phyloP scores from a whole-genome alignment of 2,113 vertebrate species.

The Macquaria ambigua region DNA sequence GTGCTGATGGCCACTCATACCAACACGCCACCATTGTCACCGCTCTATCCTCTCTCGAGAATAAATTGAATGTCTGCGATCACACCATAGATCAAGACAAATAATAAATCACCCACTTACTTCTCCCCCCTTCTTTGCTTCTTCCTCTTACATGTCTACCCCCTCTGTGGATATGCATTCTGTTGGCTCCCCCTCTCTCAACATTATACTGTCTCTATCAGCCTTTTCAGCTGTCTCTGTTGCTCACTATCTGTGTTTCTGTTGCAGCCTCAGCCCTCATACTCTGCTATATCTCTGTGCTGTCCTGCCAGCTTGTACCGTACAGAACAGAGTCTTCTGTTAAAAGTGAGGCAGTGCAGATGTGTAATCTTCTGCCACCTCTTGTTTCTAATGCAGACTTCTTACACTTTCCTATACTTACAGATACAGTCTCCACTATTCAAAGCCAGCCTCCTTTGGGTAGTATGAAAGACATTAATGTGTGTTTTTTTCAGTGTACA shows the following conservation, averaged over 20 bases:
- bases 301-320: conserved; percentile 21
- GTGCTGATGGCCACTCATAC: conserved; percentile 57
- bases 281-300: conserved; percentile 40
- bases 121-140: conserved; percentile 8
- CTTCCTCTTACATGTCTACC: conserved; percentile 15
- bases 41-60: conserved; percentile 21
- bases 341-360: conserved; percentile 18
- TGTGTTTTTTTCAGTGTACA: neutral
- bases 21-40: conserved; percentile 35
- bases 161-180: conserved; percentile 50
- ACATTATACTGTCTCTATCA: conserved; percentile 65
- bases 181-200: conserved; percentile 16
- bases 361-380: conserved; percentile 36
- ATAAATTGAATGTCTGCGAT: conserved; percentile 74
- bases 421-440: conserved; percentile 16
- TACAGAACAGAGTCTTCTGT: conserved; percentile 7
- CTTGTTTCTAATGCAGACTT: conserved; percentile 26
- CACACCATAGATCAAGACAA: conserved; percentile 74
- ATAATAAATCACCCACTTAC: conserved; percentile 72
- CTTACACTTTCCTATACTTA: conserved; percentile 14
- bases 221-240: conserved; percentile 47
- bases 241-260: conserved; percentile 57
- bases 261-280: conserved; percentile 47
- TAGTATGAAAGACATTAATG: neutral
- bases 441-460: neutral